Conservation (phyloP, 2,888 invertebrate species). For the Harmothoe impar region DNA sequence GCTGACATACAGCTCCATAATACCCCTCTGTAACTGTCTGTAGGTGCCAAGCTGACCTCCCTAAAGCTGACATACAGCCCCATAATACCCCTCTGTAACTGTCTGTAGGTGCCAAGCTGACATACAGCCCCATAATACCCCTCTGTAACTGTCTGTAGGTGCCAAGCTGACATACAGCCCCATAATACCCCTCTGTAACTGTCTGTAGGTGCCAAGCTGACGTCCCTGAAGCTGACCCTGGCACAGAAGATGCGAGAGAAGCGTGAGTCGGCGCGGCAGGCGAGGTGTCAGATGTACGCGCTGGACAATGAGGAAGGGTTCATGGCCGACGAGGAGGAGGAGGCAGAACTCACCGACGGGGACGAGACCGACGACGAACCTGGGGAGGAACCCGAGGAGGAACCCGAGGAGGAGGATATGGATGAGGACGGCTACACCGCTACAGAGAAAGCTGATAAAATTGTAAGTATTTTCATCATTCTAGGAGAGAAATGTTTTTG, state of each 20-base stretch:
- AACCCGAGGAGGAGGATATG: slow-evolving; percentile 61
- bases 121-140: no score
- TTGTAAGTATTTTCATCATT: no score
- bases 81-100: no score
- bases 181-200: no score
- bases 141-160: neutral
- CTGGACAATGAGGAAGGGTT: slow-evolving; percentile 82
- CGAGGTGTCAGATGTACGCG: slow-evolving; percentile 85
- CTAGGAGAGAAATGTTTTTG: no score
- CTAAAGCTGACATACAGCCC: no score
- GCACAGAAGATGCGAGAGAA: slow-evolving; percentile 89
- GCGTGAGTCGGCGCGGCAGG: slow-evolving; percentile 88
- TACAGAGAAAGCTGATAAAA: slow-evolving; percentile 30
- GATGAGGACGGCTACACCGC: slow-evolving; percentile 49
- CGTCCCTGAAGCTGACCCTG: slow-evolving; percentile 89
- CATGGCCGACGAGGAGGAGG: slow-evolving; percentile 81
- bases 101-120: no score
- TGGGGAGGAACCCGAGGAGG: slow-evolving; percentile 66
- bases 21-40: no score
- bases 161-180: no score
- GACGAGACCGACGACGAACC: slow-evolving; percentile 78
- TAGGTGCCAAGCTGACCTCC: no score
- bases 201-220: slow-evolving; percentile 88
- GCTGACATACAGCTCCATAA: no score
- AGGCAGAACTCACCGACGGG: slow-evolving; percentile 83